phyloP scores from a whole-genome alignment of 2,797 vertebrate genomes.

The Artibeus jamaicensis region DNA sequence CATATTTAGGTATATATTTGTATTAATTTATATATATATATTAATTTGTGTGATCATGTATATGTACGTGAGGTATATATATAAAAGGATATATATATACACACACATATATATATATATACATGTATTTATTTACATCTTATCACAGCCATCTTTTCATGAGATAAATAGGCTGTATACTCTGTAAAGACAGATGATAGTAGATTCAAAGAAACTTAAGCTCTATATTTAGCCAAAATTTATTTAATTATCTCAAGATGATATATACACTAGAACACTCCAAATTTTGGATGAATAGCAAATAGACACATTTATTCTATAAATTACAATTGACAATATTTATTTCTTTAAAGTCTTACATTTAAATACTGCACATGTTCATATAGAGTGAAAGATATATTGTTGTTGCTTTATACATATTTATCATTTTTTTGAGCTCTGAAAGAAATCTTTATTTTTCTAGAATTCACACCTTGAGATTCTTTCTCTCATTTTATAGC shows the following conservation, averaged over 20 bases:
- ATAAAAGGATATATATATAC: background rate
- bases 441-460: background rate
- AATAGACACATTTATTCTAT: constrained; percentile 19
- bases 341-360: constrained; percentile 23
- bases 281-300: constrained; percentile 35
- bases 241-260: constrained; percentile 61
- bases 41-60: background rate
- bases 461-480: background rate
- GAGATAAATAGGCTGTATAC: background rate
- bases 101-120: too few relatives aligned
- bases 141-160: constrained; percentile 15
- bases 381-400: background rate
- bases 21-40: background rate
- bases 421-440: background rate
- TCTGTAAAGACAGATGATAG: constrained; percentile 42
- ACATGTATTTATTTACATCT: background rate
- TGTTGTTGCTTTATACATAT: background rate
- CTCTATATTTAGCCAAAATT: constrained; percentile 28
- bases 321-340: constrained; percentile 20
- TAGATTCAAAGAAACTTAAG: constrained; percentile 27
- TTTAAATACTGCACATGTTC: constrained; percentile 21
- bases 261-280: background rate
- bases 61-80: background rate
- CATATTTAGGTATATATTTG: background rate
- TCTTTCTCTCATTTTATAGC: background rate